Conservation (phyloP, 2,888 invertebrate species). For the Volucella bombylans region DNA sequence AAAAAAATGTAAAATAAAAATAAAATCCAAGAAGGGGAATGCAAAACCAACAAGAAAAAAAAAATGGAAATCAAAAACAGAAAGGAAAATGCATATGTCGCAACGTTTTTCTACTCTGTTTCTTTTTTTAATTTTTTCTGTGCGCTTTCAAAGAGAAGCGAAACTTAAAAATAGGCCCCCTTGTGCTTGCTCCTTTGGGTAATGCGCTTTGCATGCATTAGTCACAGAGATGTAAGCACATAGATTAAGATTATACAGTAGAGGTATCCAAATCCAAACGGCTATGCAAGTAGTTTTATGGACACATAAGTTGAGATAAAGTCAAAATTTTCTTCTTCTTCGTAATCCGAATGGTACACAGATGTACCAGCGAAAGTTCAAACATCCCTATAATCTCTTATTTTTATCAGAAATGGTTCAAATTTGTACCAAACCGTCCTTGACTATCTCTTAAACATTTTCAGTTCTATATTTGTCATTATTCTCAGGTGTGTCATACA, state of each 20-base stretch:
- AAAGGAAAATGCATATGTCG: conserved; percentile 49
- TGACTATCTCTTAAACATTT: too few species aligned
- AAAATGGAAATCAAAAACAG: conserved; percentile 13
- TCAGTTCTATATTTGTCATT: too few species aligned
- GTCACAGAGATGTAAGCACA: conserved; percentile 40
- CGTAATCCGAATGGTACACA: too few species aligned
- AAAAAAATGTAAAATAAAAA: not conserved
- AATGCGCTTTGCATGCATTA: conserved; percentile 66
- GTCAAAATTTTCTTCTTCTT: too few species aligned
- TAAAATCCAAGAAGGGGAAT: conserved; percentile 36
- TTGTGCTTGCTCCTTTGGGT: conserved; percentile 56
- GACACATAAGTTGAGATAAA: too few species aligned
- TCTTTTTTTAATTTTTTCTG: conserved; percentile 8
- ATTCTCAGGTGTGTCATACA: too few species aligned
- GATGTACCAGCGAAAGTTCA: too few species aligned
- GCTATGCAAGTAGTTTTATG: too few species aligned
- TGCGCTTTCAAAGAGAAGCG: conserved; percentile 38
- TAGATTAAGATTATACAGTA: conserved; percentile 67
- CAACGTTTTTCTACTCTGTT: conserved; percentile 10
- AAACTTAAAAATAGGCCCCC: conserved; percentile 72
- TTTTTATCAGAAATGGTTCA: too few species aligned
- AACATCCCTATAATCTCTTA: too few species aligned
- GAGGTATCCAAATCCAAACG: conserved; percentile 13
- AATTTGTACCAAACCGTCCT: too few species aligned
- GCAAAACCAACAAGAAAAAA: conserved; percentile 46